A percentile compares a stretch with the other conserved stretches of the same genome.
Conservation (phyloP, 2,888 invertebrate genomes). For the Monopis laevigella region DNA sequence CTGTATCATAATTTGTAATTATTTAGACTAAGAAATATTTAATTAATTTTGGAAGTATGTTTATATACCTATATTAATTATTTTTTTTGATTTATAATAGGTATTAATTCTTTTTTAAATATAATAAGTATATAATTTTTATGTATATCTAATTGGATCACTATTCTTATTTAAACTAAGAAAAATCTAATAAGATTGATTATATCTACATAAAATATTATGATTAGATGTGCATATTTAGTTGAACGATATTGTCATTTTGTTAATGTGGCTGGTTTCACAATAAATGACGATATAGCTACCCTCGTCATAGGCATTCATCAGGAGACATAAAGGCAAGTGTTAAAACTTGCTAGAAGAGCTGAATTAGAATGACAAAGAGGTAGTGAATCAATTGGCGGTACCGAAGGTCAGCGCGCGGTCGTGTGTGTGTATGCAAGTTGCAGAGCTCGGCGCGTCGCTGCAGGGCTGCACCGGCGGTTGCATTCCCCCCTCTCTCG, state of each 20-base stretch:
- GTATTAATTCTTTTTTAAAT: no score
- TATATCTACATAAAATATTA: no score
- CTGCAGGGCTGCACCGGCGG: slow-evolving; percentile 66
- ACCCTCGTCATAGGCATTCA: not conserved
- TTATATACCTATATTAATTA: no score
- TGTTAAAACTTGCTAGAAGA: slow-evolving; percentile 28
- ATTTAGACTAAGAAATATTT: no score
- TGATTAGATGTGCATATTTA: no score
- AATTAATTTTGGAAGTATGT: no score
- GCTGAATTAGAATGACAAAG: slow-evolving; percentile 49
- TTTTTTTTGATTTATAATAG: no score
- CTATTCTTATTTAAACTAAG: no score
- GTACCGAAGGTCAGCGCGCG: slow-evolving; percentile 63
- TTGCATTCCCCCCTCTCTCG: slow-evolving; percentile 68
- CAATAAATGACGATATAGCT: not conserved
- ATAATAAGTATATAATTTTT: no score
- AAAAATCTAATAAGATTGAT: no score
- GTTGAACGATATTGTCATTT: not conserved
- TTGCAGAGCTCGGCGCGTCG: slow-evolving; percentile 65
- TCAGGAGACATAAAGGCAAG: slow-evolving; percentile 18
- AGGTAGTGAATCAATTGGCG: slow-evolving; percentile 55
- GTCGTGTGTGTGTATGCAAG: slow-evolving; percentile 64
- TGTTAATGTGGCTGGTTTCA: slow-evolving; percentile 5
- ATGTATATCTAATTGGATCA: no score
- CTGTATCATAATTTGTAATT: no score